phyloP scores from a whole-genome alignment of 2,888 invertebrate species.

The Notodonta ziczac region DNA sequence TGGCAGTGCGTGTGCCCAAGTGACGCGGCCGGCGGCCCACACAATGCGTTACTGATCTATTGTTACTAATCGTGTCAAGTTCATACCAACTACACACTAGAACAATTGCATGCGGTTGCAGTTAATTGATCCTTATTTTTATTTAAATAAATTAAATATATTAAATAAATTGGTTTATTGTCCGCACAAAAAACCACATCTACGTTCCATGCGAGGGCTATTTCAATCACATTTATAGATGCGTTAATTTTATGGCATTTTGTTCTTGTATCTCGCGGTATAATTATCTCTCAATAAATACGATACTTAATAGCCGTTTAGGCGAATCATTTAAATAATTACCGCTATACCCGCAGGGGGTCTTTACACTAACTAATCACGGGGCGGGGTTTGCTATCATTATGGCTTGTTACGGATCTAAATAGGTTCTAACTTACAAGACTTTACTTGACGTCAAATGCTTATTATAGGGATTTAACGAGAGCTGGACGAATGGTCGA shows the following conservation, averaged over 20 bases:
- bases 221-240: too few relatives aligned
- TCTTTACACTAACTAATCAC: background rate
- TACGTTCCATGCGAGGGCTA: too few relatives aligned
- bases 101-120: background rate
- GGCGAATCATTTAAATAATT: background rate
- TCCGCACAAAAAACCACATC: too few relatives aligned
- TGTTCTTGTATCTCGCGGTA: too few relatives aligned
- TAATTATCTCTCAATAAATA: too few relatives aligned
- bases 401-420: background rate
- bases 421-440: background rate
- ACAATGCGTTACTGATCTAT: slow-evolving; percentile 19
- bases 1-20: slow-evolving; percentile 22
- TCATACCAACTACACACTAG: slow-evolving; percentile 13
- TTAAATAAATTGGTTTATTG: too few relatives aligned
- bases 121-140: background rate
- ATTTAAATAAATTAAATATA: too few relatives aligned
- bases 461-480: background rate
- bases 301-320: background rate
- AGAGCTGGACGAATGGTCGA: background rate
- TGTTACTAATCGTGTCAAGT: slow-evolving; percentile 45
- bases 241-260: too few relatives aligned
- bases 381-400: background rate
- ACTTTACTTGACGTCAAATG: background rate
- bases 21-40: slow-evolving; percentile 33
- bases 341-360: background rate